phyloP scores from a whole-genome alignment of 2,113 vertebrate species.

The Hypanus sabinus region DNA sequence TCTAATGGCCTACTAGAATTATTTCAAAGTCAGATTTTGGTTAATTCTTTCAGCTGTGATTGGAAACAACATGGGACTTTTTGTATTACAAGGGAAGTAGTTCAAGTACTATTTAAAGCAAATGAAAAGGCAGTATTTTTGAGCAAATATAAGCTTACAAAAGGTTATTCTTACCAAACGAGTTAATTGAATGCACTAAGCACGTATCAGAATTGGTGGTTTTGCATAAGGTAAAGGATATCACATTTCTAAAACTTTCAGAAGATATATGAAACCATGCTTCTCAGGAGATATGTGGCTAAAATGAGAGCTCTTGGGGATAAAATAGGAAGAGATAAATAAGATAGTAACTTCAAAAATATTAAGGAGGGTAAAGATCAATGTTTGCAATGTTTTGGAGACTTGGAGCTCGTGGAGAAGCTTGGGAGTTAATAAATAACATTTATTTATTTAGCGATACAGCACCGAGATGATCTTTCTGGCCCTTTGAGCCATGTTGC shows the following conservation, averaged over 20 bases:
- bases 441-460: no score
- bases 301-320: constrained; percentile 8
- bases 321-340: constrained; percentile 18
- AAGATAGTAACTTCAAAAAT: not conserved
- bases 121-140: constrained; percentile 6
- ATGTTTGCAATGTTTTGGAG: not conserved
- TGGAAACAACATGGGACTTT: not conserved
- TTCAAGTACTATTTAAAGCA: constrained; percentile 6
- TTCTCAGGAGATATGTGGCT: constrained; percentile 17
- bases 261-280: constrained; percentile 18
- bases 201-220: constrained; percentile 14
- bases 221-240: not conserved
- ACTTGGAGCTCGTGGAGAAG: not conserved
- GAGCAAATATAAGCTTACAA: not conserved
- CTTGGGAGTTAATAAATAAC: not conserved
- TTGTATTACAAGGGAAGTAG: constrained; percentile 18
- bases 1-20: not conserved
- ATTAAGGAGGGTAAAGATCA: not conserved
- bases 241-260: constrained; percentile 18
- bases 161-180: constrained; percentile 22
- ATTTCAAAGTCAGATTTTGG: constrained; percentile 17
- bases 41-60: not conserved
- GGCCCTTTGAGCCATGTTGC: no score
- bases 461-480: no score
- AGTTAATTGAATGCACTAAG: constrained; percentile 7